phyloP scores from a whole-genome alignment of 2,888 invertebrate genomes.

The Ptycholaimellus sp. region DNA sequence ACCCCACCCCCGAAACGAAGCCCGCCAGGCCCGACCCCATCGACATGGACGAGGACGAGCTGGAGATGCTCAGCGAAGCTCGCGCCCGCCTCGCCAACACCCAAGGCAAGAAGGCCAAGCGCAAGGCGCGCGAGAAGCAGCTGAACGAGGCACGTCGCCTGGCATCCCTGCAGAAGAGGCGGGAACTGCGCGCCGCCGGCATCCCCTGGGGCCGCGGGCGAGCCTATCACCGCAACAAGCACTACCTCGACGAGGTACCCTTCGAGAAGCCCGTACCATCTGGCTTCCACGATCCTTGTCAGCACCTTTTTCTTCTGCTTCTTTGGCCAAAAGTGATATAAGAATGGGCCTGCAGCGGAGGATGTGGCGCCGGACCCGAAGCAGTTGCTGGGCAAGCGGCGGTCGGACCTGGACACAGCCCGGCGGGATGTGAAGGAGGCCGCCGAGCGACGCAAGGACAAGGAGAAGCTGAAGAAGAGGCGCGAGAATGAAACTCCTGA shows the following conservation, averaged over 20 bases:
- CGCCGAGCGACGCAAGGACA: conserved; percentile 72
- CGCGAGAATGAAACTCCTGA: conserved; percentile 60
- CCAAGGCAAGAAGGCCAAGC: conserved; percentile 49
- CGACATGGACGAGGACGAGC: conserved; percentile 98
- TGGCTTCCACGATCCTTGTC: conserved; percentile 82
- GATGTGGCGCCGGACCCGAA: conserved; percentile 1
- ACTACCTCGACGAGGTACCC: conserved; percentile 82
- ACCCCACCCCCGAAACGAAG: conserved; percentile 97
- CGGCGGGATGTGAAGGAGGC: conserved; percentile 27
- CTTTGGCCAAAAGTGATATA: not conserved
- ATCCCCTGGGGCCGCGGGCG: conserved; percentile 35
- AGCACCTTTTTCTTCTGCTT: conserved; percentile 47
- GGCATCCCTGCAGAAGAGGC: conserved; percentile 84
- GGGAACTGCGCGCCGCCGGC: conserved; percentile 87
- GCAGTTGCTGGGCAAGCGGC: conserved; percentile 7
- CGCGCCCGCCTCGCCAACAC: conserved; percentile 93
- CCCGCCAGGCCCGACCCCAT: conserved; percentile 95
- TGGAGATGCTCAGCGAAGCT: conserved; percentile 98
- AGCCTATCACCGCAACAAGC: conserved; percentile 44
- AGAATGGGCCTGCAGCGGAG: not conserved
- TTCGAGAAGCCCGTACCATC: conserved; percentile 42
- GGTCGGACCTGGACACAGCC: conserved; percentile 14
- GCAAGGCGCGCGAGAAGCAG: conserved; percentile 77
- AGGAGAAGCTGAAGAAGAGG: conserved; percentile 65
- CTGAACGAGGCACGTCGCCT: conserved; percentile 81